phyloP scores from a whole-genome alignment of 64 coral and sea anemone species.

The Stichodactyla helianthus region DNA sequence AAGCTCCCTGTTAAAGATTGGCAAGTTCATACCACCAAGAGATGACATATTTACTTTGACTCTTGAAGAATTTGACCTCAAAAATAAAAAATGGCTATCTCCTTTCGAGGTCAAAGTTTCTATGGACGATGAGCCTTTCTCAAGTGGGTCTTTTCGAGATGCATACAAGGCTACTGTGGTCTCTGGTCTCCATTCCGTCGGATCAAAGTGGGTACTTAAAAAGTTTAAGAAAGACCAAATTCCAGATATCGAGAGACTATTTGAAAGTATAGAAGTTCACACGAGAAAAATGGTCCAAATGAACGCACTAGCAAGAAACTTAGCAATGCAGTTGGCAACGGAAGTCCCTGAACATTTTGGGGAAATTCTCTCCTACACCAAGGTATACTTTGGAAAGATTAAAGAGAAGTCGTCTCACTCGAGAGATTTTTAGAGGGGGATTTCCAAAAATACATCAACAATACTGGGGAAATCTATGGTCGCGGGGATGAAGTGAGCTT shows the following conservation, averaged over 20 bases:
- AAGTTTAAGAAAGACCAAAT: conserved; percentile 37
- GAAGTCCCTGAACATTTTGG: conserved; percentile 33
- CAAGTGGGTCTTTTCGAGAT: conserved; percentile 54
- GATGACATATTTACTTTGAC: neutral
- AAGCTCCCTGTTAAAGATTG: neutral
- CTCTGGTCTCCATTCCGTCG: conserved; percentile 34
- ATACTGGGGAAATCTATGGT: conserved; percentile 35
- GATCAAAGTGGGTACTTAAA: conserved; percentile 23
- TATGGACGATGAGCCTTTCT: conserved; percentile 36
- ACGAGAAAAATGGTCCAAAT: conserved; percentile 39
- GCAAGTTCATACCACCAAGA: neutral
- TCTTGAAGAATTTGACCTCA: conserved; percentile 10
- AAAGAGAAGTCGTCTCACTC: conserved; percentile 44
- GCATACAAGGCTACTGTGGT: conserved; percentile 40
- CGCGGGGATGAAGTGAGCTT: conserved; percentile 20
- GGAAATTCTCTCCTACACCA: conserved; percentile 21
- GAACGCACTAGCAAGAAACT: conserved; percentile 32
- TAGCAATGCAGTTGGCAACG: conserved; percentile 27
- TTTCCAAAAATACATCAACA: conserved; percentile 50
- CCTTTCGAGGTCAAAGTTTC: conserved; percentile 57
- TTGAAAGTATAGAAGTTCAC: conserved; percentile 34
- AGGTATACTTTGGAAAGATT: neutral
- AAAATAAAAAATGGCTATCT: conserved; percentile 46
- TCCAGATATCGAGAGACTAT: conserved; percentile 18
- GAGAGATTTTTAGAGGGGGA: conserved; percentile 15